A percentile compares a stretch with the other conserved stretches of the same genome.
Conservation (phyloP, 1,140 invertebrate genomes). For the Prorops nasuta region DNA sequence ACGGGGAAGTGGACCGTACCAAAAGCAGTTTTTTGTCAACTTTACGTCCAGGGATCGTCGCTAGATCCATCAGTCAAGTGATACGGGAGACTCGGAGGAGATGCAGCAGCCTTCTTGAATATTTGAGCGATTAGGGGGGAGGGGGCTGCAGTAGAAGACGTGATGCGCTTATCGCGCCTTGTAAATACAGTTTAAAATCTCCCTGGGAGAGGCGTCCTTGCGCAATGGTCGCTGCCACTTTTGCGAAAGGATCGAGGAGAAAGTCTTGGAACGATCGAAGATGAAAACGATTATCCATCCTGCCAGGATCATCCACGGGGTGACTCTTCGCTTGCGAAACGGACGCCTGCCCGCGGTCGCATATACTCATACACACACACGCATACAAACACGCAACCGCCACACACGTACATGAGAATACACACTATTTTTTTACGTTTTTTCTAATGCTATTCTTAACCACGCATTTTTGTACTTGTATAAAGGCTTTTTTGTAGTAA, state of each 20-base stretch:
- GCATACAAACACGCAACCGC: constrained; percentile 7
- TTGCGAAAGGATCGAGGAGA: background rate
- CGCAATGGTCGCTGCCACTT: background rate
- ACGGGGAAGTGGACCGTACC: background rate
- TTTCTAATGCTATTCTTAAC: constrained; percentile 41
- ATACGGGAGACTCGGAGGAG: too few species aligned
- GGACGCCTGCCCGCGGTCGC: constrained; percentile 18
- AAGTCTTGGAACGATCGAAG: background rate
- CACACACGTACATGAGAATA: constrained; percentile 21
- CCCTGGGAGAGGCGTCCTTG: too few species aligned
- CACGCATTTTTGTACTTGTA: constrained; percentile 56
- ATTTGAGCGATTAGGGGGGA: too few species aligned
- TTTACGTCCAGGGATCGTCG: too few species aligned
- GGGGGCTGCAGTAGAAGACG: too few species aligned
- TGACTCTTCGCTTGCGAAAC: too few species aligned
- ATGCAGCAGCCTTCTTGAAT: too few species aligned
- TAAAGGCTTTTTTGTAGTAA: constrained; percentile 57
- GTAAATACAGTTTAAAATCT: background rate
- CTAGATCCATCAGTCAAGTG: too few species aligned
- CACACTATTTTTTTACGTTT: constrained; percentile 46
- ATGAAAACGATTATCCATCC: too few species aligned
- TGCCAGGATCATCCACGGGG: too few species aligned
- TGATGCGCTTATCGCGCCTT: too few species aligned
- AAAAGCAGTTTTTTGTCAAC: too few species aligned
- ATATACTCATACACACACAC: background rate